Evolutionary conservation across 2,888 invertebrate species (phyloP).

Genomic region (Ethmia dodecea): DNA sequence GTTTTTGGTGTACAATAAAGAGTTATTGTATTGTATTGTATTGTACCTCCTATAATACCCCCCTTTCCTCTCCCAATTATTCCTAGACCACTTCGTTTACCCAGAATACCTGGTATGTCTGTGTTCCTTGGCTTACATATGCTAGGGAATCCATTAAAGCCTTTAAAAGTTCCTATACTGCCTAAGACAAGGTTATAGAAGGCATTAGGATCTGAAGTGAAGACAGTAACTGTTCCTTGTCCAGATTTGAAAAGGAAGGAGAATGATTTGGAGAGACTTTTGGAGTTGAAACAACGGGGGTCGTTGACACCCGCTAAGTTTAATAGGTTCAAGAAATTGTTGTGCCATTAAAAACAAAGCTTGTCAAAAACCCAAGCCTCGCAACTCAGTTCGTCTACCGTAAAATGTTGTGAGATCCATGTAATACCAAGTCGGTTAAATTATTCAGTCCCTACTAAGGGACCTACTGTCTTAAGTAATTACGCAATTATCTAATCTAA

Average conservation of each 20-base stretch:
- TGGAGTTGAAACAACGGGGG: conserved; percentile 38
- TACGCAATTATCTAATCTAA: no score
- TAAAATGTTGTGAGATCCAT: no score
- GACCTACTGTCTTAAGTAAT: no score
- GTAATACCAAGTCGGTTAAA: no score
- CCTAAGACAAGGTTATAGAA: conserved; percentile 29
- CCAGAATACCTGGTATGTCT: conserved; percentile 14
- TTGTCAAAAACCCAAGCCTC: no score
- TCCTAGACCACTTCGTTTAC: conserved; percentile 20
- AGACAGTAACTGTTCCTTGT: conserved; percentile 22
- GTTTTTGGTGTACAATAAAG: no score
- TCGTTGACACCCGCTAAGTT: conserved; percentile 39
- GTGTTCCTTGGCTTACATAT: no score
- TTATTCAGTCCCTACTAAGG: no score
- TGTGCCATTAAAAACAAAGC: no score
- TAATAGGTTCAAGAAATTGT: conserved; percentile 38
- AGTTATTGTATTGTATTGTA: no score
- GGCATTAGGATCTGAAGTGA: conserved; percentile 27
- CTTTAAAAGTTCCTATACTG: conserved; percentile 32
- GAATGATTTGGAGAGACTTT: conserved; percentile 32
- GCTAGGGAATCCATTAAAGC: conserved; percentile 22
- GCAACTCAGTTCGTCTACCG: no score
- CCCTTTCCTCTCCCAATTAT: conserved; percentile 10
- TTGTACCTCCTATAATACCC: conserved; percentile 17
- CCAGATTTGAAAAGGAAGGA: conserved; percentile 18